Evolutionary conservation across 2,113 vertebrate species (phyloP), one percentile per base, ranked within the genome.

Genomic region (Sorex fumeus): DNA sequence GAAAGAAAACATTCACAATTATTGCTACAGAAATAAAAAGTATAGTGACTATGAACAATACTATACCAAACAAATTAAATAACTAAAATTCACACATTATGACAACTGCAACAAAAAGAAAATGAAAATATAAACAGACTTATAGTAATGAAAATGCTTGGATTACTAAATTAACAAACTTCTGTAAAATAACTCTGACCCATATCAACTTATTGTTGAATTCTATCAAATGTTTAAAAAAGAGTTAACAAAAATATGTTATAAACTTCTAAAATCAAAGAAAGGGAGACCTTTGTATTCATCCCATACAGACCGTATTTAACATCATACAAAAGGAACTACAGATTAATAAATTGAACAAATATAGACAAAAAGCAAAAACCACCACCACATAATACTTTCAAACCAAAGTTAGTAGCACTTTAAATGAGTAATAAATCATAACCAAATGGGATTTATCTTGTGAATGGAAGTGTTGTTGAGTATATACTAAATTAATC

Each of bases 401-500:
- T 8, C 15, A 69, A 60, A 86, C 15, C 25, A 60, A 74, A 47
- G 74, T 50, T 23, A 88, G 8, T 8, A 66, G 9, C n/a, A 53
- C 8, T 75, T 62, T 25, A 89, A 76, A 74, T 78, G 4, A 21
- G 36, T 45, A 67, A 30, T 3, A 19, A 25, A 64, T 2, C 1
- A 74, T 25, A 50, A 43, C 1, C 60, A 57, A 91, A 28, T 78
- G 27, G 15, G 10, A 87, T 82, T 64, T 64, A 34, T 60, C 47
- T 1, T 8, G 71, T 45, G 0, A 87, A 47, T 21, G 30, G 0
- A 36, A 75, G 23, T 34, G 83, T 78, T 30, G 6, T 78, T 87
- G 45, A 60, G 10, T 60, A 47, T 32, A 53, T 93, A 15, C 19
- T 23, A 93, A 86, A 77, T 45, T n/a, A 66, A 91, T 66, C 11